Percentiles rank a stretch among this genome's conserved stretches.
Evolutionary conservation across 1,140 invertebrate genomes (phyloP).

Genomic region (Calliphora vicina): DNA sequence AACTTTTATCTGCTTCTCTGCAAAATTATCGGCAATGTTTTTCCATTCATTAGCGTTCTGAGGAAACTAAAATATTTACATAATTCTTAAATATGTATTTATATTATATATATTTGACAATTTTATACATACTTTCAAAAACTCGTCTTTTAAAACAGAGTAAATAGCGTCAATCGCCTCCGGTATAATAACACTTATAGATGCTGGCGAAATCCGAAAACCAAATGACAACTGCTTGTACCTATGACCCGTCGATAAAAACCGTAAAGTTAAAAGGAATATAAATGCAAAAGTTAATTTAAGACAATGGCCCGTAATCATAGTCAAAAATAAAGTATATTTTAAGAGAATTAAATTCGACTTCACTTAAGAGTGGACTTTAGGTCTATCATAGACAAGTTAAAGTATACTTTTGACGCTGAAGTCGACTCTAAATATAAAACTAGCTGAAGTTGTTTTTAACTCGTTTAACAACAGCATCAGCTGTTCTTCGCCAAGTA

Average conservation of each 20-base stretch:
- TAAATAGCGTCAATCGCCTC: constrained; percentile 9
- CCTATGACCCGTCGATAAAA: not conserved
- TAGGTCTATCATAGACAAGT: too few species aligned
- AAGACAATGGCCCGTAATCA: too few species aligned
- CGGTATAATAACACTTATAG: not conserved
- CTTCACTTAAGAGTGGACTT: too few species aligned
- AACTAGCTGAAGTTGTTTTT: too few species aligned
- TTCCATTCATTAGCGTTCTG: not conserved
- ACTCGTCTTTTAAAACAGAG: not conserved
- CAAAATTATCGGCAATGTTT: not conserved
- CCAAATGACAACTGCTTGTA: not conserved
- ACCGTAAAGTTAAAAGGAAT: constrained; percentile 4
- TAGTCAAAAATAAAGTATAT: too few species aligned
- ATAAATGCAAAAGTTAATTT: not conserved
- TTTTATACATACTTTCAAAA: constrained; percentile 8
- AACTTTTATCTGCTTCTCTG: not conserved
- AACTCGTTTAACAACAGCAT: too few species aligned
- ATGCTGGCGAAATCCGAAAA: not conserved
- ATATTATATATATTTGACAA: not conserved
- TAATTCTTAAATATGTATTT: not conserved
- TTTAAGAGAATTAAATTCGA: too few species aligned
- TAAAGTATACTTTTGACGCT: too few species aligned
- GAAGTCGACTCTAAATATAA: too few species aligned
- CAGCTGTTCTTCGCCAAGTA: too few species aligned
- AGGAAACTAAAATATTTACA: not conserved